Evolutionary conservation across 2,888 invertebrate genomes (phyloP), one percentile per base, ranked within the genome.

Genomic region (Caenorhabditis uteleia): DNA sequence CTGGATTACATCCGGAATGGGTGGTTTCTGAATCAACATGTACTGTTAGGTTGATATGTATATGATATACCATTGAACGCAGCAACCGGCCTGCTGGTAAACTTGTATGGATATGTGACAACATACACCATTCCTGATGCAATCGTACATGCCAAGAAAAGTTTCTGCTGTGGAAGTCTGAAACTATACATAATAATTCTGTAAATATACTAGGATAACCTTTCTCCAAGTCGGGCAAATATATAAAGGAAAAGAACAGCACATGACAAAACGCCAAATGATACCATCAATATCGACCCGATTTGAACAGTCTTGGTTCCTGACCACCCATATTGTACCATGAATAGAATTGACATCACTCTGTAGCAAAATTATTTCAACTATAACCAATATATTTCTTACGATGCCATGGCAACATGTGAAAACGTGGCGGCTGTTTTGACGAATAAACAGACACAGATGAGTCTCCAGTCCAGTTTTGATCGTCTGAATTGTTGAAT

Each of bases 21-120:
- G 64, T 59, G 10, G 70, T 67, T 44, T 62, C 70, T 61, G 45
- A 16, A 60, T 31, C n/a, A n/a, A n/a, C n/a, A n/a, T n/a, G n/a
- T 62, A n/a, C n/a, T n/a, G n/a, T n/a, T n/a, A n/a, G n/a, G n/a
- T n/a, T n/a, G n/a, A n/a, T n/a, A n/a, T n/a, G n/a, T n/a, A n/a
- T n/a, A n/a, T n/a, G n/a, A n/a, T n/a, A n/a, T n/a, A 55, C 55
- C 55, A 39, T 67, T 67, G 23, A 44, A 67, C 1, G 44, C 21
- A 10, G 47, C 58, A 5, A 61, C 58, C 31, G 61, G 61, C 6
- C 39, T 16, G 31, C 57, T 61, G 26, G 39, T 62, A 36, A 57
- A 54, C 1, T 25, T 31, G 23, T 43, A 67, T 20, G 67, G 67
- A 42, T 67, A 62, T 12, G 67, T 67, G 36, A 67, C 29, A 14